Evolutionary conservation across 2,888 invertebrate genomes (phyloP).

Genomic region (Halocaridina rubra): DNA sequence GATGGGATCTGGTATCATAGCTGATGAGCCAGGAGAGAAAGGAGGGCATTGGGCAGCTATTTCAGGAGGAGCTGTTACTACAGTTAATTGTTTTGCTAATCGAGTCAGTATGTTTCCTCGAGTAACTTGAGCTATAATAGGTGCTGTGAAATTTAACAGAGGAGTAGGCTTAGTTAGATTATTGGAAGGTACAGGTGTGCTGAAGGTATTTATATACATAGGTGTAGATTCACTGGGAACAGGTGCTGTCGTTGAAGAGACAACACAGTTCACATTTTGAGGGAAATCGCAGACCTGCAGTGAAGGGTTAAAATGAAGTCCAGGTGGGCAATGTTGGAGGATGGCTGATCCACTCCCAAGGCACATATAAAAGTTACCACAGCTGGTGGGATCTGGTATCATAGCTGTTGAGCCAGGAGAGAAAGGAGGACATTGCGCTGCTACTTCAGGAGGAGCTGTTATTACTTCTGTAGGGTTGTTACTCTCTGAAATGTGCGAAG

Average conservation of each 20-base stretch:
- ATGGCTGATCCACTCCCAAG: not conserved
- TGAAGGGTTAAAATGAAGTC: not conserved
- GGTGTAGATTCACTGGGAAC: too few relatives aligned
- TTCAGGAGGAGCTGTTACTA: not conserved
- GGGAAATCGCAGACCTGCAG: not conserved
- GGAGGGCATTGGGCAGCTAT: not conserved
- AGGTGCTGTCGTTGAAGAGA: not conserved
- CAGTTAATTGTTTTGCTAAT: too few relatives aligned
- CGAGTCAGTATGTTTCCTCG: too few relatives aligned
- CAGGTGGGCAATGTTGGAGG: not conserved
- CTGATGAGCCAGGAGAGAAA: not conserved
- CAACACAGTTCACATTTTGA: not conserved
- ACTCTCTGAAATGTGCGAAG: not conserved
- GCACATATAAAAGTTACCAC: not conserved
- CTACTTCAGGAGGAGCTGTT: not conserved
- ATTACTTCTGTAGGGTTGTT: not conserved
- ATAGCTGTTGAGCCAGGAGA: not conserved
- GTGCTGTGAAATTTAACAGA: too few relatives aligned
- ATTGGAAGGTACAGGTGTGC: too few relatives aligned
- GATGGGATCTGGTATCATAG: not conserved
- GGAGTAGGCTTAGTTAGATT: too few relatives aligned
- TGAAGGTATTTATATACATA: too few relatives aligned
- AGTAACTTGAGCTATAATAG: too few relatives aligned
- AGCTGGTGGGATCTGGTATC: not conserved
- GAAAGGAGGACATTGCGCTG: not conserved